phyloP scores from a whole-genome alignment of 2,797 vertebrate genomes.

The Ptychobarbus kaznakovi region DNA sequence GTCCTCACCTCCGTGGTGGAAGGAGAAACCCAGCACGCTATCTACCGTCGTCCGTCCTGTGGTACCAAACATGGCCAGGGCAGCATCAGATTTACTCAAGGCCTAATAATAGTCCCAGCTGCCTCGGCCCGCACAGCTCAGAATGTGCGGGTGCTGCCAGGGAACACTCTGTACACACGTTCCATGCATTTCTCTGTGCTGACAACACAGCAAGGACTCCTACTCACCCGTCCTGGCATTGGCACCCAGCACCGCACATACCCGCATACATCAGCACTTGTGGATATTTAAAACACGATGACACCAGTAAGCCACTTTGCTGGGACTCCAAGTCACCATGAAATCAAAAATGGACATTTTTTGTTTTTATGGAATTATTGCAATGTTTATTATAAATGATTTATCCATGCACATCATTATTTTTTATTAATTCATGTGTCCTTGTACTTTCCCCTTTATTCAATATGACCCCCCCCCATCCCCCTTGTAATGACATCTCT shows the following conservation, averaged over 20 bases:
- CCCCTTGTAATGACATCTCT: neutral
- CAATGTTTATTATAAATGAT: neutral
- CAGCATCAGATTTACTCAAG: slow-evolving; percentile 42
- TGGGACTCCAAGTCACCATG: neutral
- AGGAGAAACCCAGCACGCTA: slow-evolving; percentile 34
- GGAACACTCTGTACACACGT: slow-evolving; percentile 59
- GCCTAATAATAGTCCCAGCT: slow-evolving; percentile 62
- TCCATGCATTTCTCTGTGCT: slow-evolving; percentile 50
- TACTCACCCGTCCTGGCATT: slow-evolving; percentile 26
- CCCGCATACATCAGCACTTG: slow-evolving; percentile 1
- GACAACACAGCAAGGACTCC: slow-evolving; percentile 41
- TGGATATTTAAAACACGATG: slow-evolving; percentile 15
- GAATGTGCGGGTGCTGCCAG: slow-evolving; percentile 53
- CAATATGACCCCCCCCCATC: neutral
- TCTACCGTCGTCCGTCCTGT: slow-evolving; percentile 33
- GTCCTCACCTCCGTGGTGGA: slow-evolving; percentile 2
- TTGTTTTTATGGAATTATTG: neutral
- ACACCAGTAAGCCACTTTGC: neutral
- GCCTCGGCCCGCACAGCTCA: slow-evolving; percentile 48
- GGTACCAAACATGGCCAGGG: slow-evolving; percentile 66
- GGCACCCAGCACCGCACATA: slow-evolving; percentile 3
- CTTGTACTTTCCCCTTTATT: neutral
- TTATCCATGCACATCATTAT: neutral
- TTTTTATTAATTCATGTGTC: neutral
- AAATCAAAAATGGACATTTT: neutral